Conservation (phyloP, 1,140 invertebrate species). For the Papilio machaon region DNA sequence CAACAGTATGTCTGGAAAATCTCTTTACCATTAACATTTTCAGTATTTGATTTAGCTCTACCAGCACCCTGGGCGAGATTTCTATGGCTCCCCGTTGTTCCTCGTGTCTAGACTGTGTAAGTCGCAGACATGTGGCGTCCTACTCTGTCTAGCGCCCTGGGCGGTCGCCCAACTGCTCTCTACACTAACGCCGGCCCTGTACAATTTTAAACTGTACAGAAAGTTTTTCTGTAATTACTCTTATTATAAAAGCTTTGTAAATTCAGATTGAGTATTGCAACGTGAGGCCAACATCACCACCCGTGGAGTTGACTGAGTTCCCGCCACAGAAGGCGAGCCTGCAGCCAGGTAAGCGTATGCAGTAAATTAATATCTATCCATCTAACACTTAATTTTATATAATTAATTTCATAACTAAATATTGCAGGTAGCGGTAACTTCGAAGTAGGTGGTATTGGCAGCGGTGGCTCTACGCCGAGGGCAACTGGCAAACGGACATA, state of each 20-base stretch:
- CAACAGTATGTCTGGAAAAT: neutral
- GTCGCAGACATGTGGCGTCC: too few species aligned
- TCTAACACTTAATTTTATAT: too few species aligned
- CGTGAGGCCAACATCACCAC: constrained; percentile 58
- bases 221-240: neutral
- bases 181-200: neutral
- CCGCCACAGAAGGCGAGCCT: constrained; percentile 61
- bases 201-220: neutral
- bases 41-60: too few species aligned
- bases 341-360: constrained; percentile 48
- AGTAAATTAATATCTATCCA: neutral
- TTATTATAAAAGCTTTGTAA: constrained; percentile 33
- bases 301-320: constrained; percentile 59
- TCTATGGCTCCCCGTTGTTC: too few species aligned
- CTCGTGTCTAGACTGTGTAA: too few species aligned
- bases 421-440: constrained; percentile 63
- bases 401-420: neutral
- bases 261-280: constrained; percentile 63
- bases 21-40: too few species aligned
- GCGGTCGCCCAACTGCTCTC: too few species aligned
- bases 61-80: too few species aligned
- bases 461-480: constrained; percentile 49
- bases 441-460: constrained; percentile 60
- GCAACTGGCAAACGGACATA: constrained; percentile 25
- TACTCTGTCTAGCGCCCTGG: too few species aligned